A percentile compares a stretch with the other conserved stretches of the same genome.
phyloP scores from a whole-genome alignment of 2,113 vertebrate genomes.

The Spea multiplicata region DNA sequence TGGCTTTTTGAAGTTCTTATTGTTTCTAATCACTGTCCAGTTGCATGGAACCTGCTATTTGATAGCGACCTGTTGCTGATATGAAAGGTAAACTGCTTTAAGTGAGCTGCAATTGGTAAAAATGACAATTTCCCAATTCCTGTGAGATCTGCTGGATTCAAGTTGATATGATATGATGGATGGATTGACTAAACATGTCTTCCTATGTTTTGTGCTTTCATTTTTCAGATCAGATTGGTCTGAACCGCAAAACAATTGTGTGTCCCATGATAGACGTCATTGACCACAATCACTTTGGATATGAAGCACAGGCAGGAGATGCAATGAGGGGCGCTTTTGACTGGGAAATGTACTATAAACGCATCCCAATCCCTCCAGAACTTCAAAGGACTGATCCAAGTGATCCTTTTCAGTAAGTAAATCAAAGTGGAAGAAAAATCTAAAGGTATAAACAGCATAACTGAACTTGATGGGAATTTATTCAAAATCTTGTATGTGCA shows the following conservation, averaged over 20 bases:
- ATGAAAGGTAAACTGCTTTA: slow-evolving; percentile 50
- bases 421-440: slow-evolving; percentile 37
- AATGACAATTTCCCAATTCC: slow-evolving; percentile 25
- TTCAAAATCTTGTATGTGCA: too few species aligned
- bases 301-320: slow-evolving; percentile 85
- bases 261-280: slow-evolving; percentile 93
- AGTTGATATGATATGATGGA: slow-evolving; percentile 59
- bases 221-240: slow-evolving; percentile 86
- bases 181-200: slow-evolving; percentile 59
- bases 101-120: slow-evolving; percentile 22
- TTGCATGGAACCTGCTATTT: slow-evolving; percentile 55
- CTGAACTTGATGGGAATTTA: background rate
- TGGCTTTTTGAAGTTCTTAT: slow-evolving; percentile 64
- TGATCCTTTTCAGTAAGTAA: slow-evolving; percentile 87
- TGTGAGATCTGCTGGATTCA: slow-evolving; percentile 52
- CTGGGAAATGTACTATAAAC: slow-evolving; percentile 95
- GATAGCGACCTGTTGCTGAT: slow-evolving; percentile 50
- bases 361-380: slow-evolving; percentile 85
- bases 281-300: slow-evolving; percentile 91
- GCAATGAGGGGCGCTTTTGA: slow-evolving; percentile 89
- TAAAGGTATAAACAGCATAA: background rate
- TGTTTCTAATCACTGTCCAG: slow-evolving; percentile 70
- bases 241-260: slow-evolving; percentile 86
- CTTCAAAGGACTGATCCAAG: slow-evolving; percentile 82
- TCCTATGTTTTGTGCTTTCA: slow-evolving; percentile 68